Conservation (phyloP, 64 coral and sea anemone species). For the Actinia tenebrosa region DNA sequence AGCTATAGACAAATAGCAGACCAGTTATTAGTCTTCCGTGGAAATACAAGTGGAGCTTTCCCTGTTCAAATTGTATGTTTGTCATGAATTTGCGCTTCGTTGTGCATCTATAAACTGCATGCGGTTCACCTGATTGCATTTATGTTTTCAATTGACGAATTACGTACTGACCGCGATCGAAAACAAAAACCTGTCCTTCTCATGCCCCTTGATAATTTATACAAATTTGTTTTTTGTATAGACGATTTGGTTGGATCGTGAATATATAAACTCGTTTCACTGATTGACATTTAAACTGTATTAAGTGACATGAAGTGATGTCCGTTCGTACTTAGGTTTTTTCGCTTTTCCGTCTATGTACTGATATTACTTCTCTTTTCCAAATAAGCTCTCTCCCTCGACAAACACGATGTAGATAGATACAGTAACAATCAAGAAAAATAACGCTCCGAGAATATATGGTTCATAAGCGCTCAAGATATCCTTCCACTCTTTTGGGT, state of each 20-base stretch:
- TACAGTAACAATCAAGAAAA: slow-evolving; percentile 29
- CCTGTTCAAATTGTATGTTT: background rate
- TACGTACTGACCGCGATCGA: background rate
- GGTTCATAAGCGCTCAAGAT: slow-evolving; percentile 10
- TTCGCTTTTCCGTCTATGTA: background rate
- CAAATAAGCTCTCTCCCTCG: slow-evolving; percentile 51
- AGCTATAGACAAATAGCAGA: background rate
- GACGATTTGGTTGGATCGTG: background rate
- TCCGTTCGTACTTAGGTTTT: background rate
- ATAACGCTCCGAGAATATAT: slow-evolving; percentile 25
- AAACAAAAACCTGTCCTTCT: background rate
- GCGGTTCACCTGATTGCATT: too few relatives aligned
- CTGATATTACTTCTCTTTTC: slow-evolving; percentile 11
- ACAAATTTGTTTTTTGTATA: background rate
- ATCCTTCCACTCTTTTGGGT: background rate
- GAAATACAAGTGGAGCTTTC: background rate
- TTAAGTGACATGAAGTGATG: background rate
- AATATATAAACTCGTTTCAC: background rate
- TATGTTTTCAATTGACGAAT: background rate
- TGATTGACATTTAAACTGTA: background rate
- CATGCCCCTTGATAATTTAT: background rate
- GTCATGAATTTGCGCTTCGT: background rate
- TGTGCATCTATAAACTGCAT: background rate
- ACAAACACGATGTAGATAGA: slow-evolving; percentile 47
- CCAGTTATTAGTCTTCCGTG: background rate